phyloP scores from a whole-genome alignment of 2,888 invertebrate species.

The Liopterus haemorrhoidalis region DNA sequence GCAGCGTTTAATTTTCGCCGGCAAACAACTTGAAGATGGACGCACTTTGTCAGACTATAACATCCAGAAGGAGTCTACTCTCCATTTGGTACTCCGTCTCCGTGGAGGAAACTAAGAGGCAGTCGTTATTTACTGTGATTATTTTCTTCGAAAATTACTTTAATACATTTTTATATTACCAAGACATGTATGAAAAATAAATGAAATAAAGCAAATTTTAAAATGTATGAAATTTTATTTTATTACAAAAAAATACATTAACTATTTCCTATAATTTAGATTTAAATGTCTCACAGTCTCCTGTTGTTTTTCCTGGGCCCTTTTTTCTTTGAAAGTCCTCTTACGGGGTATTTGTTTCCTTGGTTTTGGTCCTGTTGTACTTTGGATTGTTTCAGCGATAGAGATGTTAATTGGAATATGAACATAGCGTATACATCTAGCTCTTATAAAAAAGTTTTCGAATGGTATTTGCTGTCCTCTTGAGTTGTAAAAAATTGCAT shows the following conservation, averaged over 20 bases:
- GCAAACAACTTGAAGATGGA: conserved; percentile 63
- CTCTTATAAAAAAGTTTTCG: conserved; percentile 57
- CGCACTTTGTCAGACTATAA: conserved; percentile 58
- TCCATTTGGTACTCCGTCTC: conserved; percentile 83
- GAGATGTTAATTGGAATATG: conserved; percentile 54
- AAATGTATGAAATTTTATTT: conserved; percentile 18
- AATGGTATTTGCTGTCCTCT: conserved; percentile 56
- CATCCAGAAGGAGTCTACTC: conserved; percentile 63
- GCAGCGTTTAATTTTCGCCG: conserved; percentile 59
- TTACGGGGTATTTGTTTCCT: conserved; percentile 24
- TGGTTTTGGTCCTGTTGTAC: conserved; percentile 8
- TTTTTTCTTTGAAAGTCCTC: conserved; percentile 50
- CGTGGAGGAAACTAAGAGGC: conserved; percentile 47
- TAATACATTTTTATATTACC: conserved; percentile 12
- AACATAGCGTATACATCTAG: conserved; percentile 61
- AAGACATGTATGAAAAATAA: conserved; percentile 11
- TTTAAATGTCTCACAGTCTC: conserved; percentile 46
- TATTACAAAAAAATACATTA: conserved; percentile 1
- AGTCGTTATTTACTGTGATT: not conserved
- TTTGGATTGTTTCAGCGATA: conserved; percentile 33
- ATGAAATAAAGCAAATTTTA: conserved; percentile 19
- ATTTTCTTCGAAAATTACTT: conserved; percentile 4
- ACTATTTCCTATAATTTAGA: conserved; percentile 42
- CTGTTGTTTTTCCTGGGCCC: conserved; percentile 50
- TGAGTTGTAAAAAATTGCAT: conserved; percentile 58